Conservation (phyloP, 2,888 invertebrate genomes). For the Cephus spinipes region DNA sequence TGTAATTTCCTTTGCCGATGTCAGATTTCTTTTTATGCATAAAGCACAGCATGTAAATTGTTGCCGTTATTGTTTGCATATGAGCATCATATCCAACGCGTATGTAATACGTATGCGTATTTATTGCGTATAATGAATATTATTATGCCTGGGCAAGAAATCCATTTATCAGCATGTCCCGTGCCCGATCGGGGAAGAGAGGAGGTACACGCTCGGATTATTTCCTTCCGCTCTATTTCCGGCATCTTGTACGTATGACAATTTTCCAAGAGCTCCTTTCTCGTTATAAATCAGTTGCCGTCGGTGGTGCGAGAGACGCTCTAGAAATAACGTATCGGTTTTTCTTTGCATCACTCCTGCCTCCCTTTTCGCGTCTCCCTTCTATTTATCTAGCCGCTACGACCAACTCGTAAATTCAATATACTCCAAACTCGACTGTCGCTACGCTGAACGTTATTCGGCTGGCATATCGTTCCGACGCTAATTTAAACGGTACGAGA, state of each 20-base stretch:
- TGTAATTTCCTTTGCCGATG: background rate
- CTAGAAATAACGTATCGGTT: constrained; percentile 56
- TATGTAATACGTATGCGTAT: background rate
- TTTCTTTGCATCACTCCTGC: constrained; percentile 31
- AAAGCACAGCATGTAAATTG: background rate
- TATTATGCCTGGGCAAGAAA: background rate
- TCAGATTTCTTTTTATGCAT: background rate
- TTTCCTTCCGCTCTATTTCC: constrained; percentile 45
- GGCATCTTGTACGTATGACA: constrained; percentile 24
- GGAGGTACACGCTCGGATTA: constrained; percentile 32
- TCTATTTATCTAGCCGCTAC: background rate
- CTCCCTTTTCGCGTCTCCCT: constrained; percentile 10
- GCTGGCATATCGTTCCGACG: background rate
- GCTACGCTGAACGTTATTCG: background rate
- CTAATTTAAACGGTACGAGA: background rate
- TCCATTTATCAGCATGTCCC: background rate
- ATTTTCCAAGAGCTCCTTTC: constrained; percentile 20
- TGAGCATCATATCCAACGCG: background rate
- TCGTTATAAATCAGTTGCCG: constrained; percentile 30
- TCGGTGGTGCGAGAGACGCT: constrained; percentile 33
- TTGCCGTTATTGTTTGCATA: background rate
- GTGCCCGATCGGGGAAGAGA: background rate
- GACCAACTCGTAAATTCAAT: background rate
- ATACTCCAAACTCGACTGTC: background rate
- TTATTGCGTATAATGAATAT: background rate